Evolutionary conservation across 2,113 vertebrate species (phyloP).

Genomic region (Desmodus rotundus): DNA sequence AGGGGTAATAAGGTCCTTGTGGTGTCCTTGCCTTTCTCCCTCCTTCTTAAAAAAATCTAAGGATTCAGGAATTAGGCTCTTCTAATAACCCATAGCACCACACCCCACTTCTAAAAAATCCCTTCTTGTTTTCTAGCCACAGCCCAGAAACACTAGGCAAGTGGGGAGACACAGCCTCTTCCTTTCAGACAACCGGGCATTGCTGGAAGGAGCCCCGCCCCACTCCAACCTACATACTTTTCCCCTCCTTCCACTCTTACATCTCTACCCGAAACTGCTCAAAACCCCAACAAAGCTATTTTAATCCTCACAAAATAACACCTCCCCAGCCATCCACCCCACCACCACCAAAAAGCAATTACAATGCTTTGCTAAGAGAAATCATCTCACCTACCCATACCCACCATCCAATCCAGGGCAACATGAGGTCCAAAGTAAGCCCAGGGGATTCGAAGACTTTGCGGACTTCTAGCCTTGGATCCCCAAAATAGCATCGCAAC

Average conservation of each 20-base stretch:
- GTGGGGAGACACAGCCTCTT: background rate
- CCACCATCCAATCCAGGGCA: background rate
- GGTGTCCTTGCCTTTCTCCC: background rate
- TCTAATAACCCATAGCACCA: background rate
- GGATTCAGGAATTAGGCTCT: background rate
- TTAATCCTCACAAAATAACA: background rate
- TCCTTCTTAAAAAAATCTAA: background rate
- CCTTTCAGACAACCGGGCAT: background rate
- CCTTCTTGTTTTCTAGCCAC: background rate
- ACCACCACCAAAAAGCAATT: background rate
- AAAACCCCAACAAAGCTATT: background rate
- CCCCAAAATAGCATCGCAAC: background rate
- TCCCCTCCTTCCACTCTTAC: background rate
- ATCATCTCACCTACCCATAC: background rate
- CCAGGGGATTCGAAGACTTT: background rate
- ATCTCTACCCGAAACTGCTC: background rate
- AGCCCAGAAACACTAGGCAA: conserved; percentile 7
- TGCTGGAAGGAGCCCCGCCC: background rate
- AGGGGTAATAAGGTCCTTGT: background rate
- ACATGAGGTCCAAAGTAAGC: background rate
- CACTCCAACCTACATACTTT: background rate
- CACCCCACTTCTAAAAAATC: background rate
- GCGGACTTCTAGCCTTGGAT: background rate
- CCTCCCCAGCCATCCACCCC: background rate
- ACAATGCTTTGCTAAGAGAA: background rate